Base-by-base conservation (phyloP, 2,888 invertebrate species). In the Drosophila anomelani region DNA sequence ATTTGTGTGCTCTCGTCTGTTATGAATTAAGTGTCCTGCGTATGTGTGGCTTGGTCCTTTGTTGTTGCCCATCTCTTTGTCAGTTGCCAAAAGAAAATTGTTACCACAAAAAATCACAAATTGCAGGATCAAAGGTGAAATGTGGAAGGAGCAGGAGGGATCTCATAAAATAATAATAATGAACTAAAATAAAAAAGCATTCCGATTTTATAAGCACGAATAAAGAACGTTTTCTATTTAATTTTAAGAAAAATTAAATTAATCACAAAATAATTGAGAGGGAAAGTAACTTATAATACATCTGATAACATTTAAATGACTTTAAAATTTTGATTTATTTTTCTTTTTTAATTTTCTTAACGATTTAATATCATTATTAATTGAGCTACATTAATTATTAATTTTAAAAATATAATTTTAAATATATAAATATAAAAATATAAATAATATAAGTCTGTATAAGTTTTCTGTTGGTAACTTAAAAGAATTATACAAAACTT, bases 1-100 rank as follows among this genome's bases (percentile, higher is more conserved):
- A 66, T 69, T 69, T 77, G 57, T 66, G 75, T 56, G 51, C 56
- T 68, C 51, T 79, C 75, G 60, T 23, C 73, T 73, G 68, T 73
- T 62, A 75, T 51, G 56, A 79, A 79, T 79, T 73, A 75, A 79
- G 79, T 73, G 57, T 47, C 39, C 55, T 64, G 54, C 41, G 44
- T 34, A 55, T 49, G 46, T 55, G 39, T 20, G 34, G 10, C 46
- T 29, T 17, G 17, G 29, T 32, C 36, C 46, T 75, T 75, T 76
- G 69, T 72, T 38, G 55, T 75, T 41, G 44, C 10, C 36, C 34
- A 76, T 32, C 70, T 32, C 69, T 61, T 58, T 75, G 75, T 75
- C 53, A 32, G 57, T 43, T 13, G 34, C 51, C 51, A 44, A 59
- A 53, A 53, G 23, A 12, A 38, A 64, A 62, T 46, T 62, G 62